Evolutionary conservation across 2,113 vertebrate genomes (phyloP).

Genomic region (Poeciliopsis retropinna): DNA sequence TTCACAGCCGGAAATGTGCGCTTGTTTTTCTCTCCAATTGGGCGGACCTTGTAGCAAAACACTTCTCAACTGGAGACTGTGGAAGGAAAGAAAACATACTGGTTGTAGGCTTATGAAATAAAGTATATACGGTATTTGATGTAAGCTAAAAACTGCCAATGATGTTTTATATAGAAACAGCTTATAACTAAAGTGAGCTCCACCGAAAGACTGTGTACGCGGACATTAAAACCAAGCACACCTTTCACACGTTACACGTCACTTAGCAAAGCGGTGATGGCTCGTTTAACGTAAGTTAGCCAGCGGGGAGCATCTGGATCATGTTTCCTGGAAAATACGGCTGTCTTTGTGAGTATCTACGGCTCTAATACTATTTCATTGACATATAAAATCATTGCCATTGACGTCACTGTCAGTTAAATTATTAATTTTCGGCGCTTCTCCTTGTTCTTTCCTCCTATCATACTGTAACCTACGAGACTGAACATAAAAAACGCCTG

Average conservation of each 20-base stretch:
- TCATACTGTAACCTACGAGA: background rate
- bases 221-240: conserved; percentile 13
- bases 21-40: background rate
- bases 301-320: conserved; percentile 49
- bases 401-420: background rate
- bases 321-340: background rate
- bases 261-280: conserved; percentile 48
- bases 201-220: conserved; percentile 5
- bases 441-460: background rate
- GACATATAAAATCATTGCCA: background rate
- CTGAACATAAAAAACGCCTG: background rate
- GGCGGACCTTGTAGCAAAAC: background rate
- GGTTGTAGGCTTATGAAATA: background rate
- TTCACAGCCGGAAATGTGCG: background rate
- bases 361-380: rapidly evolving
- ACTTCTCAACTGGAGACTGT: background rate
- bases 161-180: background rate
- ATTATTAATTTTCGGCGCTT: rapidly evolving
- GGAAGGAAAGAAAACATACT: background rate
- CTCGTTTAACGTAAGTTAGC: conserved; percentile 28
- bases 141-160: background rate
- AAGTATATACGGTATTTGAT: background rate
- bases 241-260: conserved; percentile 35
- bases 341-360: conserved; percentile 40
- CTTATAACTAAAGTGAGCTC: background rate